A percentile compares a stretch with the other conserved stretches of the same genome.
Evolutionary conservation across 1,140 invertebrate species (phyloP).

Genomic region (Helicorthomorpha holstii): DNA sequence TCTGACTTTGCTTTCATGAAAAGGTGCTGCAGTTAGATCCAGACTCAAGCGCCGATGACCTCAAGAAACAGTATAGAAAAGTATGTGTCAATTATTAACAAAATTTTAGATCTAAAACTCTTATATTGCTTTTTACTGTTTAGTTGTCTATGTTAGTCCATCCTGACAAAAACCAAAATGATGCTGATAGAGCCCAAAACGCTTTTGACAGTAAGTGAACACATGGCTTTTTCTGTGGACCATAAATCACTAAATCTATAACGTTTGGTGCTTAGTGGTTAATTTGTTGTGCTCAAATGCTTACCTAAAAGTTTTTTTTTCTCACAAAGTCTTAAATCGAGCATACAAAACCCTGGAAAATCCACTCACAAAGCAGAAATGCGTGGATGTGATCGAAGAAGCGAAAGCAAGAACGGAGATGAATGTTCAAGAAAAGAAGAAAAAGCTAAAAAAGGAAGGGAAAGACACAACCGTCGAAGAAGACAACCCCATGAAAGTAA

Average conservation of each 20-base stretch:
- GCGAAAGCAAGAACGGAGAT: conserved; percentile 84
- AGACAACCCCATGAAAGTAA: conserved; percentile 62
- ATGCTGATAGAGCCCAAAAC: conserved; percentile 80
- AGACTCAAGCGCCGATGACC: conserved; percentile 66
- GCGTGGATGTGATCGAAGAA: conserved; percentile 92
- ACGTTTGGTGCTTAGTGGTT: conserved; percentile 2
- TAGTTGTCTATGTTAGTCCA: conserved; percentile 91
- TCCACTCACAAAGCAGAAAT: conserved; percentile 83
- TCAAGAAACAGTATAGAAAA: conserved; percentile 91
- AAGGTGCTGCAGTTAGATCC: conserved; percentile 80
- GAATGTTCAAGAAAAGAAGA: conserved; percentile 86
- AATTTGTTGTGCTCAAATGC: conserved; percentile 8
- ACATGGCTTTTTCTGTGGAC: neutral
- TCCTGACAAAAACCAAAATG: conserved; percentile 96
- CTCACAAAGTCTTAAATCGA: conserved; percentile 64
- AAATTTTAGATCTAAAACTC: conserved; percentile 1
- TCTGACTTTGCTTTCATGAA: conserved; percentile 5
- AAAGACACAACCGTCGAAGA: conserved; percentile 66
- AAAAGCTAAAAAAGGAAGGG: conserved; percentile 87
- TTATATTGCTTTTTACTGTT: conserved; percentile 7
- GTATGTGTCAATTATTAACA: conserved; percentile 25
- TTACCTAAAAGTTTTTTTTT: conserved; percentile 7
- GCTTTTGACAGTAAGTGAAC: conserved; percentile 31
- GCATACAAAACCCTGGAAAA: conserved; percentile 93
- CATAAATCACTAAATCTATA: conserved; percentile 5